These are phyloP conservation scores for Sebastes alutus DNA, from an alignment of 2,797 vertebrate species.

Conservation along the genomic window DNA sequence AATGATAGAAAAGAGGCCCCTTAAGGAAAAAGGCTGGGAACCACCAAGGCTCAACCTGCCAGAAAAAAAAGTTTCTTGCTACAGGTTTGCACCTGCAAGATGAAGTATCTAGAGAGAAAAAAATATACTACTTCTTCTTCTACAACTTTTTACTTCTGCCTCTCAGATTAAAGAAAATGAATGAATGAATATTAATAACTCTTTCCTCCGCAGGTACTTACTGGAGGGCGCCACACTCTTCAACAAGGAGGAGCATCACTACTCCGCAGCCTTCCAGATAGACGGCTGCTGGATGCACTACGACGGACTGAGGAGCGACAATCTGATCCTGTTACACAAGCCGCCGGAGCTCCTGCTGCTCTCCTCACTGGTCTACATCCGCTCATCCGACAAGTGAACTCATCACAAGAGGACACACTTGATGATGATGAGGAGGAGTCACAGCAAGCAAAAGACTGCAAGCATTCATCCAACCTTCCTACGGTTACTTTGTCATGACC, in stretches of 20 bases:
- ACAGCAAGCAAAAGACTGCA: background rate
- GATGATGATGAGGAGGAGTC: background rate
- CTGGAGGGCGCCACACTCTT: constrained; percentile 92
- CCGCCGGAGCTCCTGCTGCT: constrained; percentile 88
- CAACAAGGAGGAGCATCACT: constrained; percentile 92
- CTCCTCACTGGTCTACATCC: constrained; percentile 88
- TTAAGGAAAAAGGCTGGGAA: too few species aligned
- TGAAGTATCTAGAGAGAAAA: background rate
- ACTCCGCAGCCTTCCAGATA: constrained; percentile 90
- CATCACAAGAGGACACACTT: background rate
- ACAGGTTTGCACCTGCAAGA: background rate
- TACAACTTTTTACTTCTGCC: background rate
- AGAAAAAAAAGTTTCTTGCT: background rate
- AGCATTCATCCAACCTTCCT: background rate
- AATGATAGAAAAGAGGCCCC: too few species aligned
- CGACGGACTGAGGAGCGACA: constrained; percentile 87
- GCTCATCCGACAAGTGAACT: constrained; percentile 85
- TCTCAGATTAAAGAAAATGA: background rate
- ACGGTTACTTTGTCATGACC: background rate
- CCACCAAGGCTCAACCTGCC: background rate
- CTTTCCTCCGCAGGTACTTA: constrained; percentile 81
- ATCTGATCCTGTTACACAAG: constrained; percentile 89
- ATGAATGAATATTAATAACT: background rate
- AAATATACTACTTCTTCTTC: too few species aligned
- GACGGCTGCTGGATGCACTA: constrained; percentile 90